Base-by-base conservation (phyloP, 2,888 invertebrate genomes). In the Chironomus riparius region DNA sequence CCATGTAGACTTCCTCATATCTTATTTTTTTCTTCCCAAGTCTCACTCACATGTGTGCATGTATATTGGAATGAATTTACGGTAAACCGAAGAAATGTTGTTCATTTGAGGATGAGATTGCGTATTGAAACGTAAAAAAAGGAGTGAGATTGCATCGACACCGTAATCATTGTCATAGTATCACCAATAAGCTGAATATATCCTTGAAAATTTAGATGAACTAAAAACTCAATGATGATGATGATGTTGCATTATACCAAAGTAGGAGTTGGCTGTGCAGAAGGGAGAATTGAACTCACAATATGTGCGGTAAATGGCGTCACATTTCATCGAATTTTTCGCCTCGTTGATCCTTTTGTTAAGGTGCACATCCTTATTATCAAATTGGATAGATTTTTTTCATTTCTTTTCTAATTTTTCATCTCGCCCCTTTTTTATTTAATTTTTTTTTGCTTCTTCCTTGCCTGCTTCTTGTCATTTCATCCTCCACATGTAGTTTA, bases 291-390 rank as follows among this genome's bases (percentile, higher is more conserved):
- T 24, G 22, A 38, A 38, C 38, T 38, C 38, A 38, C 38, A 38
- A 38, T 38, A 38, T 38, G 38, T 72, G 76, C 61, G 76, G 76
- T 76, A 69, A 69, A 76, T 76, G 80, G 82, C 84, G 85, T 85
- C 84, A 84, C 85, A 85, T 85, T 85, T 85, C 85, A 85, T 85
- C 85, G 84, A 84, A 85, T 85, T 85, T 85, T 83, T 84, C 83
- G 84, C 83, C 80, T 82, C 82, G 81, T 79, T 83, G 83, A 80
- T 79, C 81, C 83, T 82, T 85, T 85, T 85, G 84, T 85, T 77
- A 76, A 76, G 77, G 78, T 77, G 76, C 76, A 76, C 76, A 76
- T 74, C 74, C 74, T 74, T 74, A 74, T 74, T 74, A 74, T 68
- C 50, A 76, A 69, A 76, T 76, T 76, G 76, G 76, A 76, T 69